Evolutionary conservation across 2,113 vertebrate genomes (phyloP), one percentile per base, ranked within the genome.

Genomic region (Mirza zaza): DNA sequence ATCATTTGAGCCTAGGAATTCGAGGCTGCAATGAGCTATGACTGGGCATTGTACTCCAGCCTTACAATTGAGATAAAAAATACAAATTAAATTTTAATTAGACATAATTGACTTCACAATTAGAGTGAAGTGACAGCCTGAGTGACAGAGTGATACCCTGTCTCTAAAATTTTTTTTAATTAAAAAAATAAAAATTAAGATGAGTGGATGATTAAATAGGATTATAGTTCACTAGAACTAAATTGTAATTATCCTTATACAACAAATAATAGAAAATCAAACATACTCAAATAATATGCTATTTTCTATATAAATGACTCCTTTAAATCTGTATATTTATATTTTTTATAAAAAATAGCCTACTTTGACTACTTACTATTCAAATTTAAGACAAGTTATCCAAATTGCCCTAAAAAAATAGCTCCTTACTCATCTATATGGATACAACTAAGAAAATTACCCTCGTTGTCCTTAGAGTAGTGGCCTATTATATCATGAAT

Each of bases 321-420:
- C 48, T 87, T 61, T 48, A 95, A 88, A 81, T 59, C 21, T 61
- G 1, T 11, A 63, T 59, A 13, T 90, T 88, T 89, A 1, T 87
- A 50, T 50, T 96, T 94, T 94, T 63, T 63, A 92, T 61, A 55
- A 83, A 86, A 88, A 88, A n/a, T 32, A 86, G 27, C 1, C 27
- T n/a, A 68, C 6, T 59, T 67, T 59, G 86, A 79, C 52, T 77
- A 90, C 15, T 86, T 80, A 91, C 23, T 57, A 93, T 70, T 17
- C 21, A 94, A 87, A 91, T 75, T 80, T 89, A 94, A 95, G 80
- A 94, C 34, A 91, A 87, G 42, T 8, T 95, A 15, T 45, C 55
- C 52, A 91, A 88, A 77, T 10, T 79, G 27, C 52, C 80, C 88
- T 87, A 68, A 95, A 94, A 91, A 90, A 80, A 68, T 57, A 83